Evolutionary conservation across 1,140 invertebrate species (phyloP), one percentile per base, ranked within the genome.

Genomic region (Streblospio benedicti): DNA sequence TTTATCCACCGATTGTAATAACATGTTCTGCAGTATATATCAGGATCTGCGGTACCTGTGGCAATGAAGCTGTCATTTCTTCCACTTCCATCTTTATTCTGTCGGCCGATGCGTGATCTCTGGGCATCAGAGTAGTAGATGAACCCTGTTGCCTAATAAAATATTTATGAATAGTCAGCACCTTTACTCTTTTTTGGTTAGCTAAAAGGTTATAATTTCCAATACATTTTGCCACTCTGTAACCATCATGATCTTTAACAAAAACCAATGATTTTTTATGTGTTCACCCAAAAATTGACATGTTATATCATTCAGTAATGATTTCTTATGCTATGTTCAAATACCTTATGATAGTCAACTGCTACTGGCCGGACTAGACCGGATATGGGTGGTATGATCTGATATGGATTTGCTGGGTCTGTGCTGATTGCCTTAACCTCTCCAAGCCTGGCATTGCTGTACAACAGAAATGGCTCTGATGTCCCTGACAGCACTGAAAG

Each of bases 321-420:
- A n/a, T n/a, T n/a, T n/a, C n/a, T n/a, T n/a, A n/a, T n/a, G n/a
- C n/a, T n/a, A n/a, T n/a, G n/a, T n/a, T n/a, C n/a, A n/a, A n/a
- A n/a, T n/a, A n/a, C n/a, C n/a, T n/a, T n/a, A 77, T 90, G 85
- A 67, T 83, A 87, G 76, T 88, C 88, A 43, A 89, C 74, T 27
- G 83, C 83, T 41, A 82, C 79, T 14, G 87, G 84, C 41, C 81
- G 74, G 20, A 74, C 78, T n/a, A 85, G 76, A 67, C 84, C 82
- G 35, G 81, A 80, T 58, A 87, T 84, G 50, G 85, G 86, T 61
- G 85, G 81, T 74, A 87, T 85, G 4, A 84, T 80, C 68, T 86
- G 82, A 57, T 73, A 69, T 35, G 66, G 57, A 38, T 69, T 63
- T 4, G 57, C 68, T 56, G 52, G 44, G 3, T 66, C 31, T 38